These are phyloP conservation scores for Trichonephila clavata DNA, from an alignment of 1,140 invertebrate species.

Conservation along the genomic window DNA sequence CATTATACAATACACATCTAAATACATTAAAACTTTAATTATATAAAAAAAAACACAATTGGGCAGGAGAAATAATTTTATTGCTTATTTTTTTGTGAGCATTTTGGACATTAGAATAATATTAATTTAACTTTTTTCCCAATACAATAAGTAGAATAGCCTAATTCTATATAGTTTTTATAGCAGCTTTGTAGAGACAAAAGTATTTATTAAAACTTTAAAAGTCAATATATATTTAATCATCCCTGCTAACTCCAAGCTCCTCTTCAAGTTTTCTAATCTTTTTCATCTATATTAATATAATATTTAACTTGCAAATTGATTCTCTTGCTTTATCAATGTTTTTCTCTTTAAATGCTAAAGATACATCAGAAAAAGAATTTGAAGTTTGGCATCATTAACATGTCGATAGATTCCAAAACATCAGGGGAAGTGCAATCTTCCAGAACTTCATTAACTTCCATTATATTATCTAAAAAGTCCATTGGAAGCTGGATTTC, in stretches of 20 bases:
- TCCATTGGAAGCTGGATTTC: slow-evolving; percentile 86
- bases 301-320: slow-evolving; percentile 90
- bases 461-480: slow-evolving; percentile 93
- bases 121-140: neutral
- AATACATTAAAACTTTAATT: neutral
- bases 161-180: neutral
- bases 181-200: neutral
- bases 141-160: neutral
- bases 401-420: slow-evolving; percentile 85
- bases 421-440: slow-evolving; percentile 85
- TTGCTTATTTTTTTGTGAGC: neutral
- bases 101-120: slow-evolving; percentile 32
- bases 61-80: slow-evolving; percentile 25
- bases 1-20: neutral
- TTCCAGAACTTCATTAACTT: slow-evolving; percentile 89
- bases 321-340: slow-evolving; percentile 84
- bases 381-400: slow-evolving; percentile 84
- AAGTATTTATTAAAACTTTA: neutral
- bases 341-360: slow-evolving; percentile 85
- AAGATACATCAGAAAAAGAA: slow-evolving; percentile 84
- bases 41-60: neutral
- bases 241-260: slow-evolving; percentile 70
- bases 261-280: slow-evolving; percentile 84
- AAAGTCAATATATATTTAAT: slow-evolving; percentile 44
- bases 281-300: slow-evolving; percentile 87